Conservation (phyloP, 2,888 invertebrate species). For the Drosophila robusta region DNA sequence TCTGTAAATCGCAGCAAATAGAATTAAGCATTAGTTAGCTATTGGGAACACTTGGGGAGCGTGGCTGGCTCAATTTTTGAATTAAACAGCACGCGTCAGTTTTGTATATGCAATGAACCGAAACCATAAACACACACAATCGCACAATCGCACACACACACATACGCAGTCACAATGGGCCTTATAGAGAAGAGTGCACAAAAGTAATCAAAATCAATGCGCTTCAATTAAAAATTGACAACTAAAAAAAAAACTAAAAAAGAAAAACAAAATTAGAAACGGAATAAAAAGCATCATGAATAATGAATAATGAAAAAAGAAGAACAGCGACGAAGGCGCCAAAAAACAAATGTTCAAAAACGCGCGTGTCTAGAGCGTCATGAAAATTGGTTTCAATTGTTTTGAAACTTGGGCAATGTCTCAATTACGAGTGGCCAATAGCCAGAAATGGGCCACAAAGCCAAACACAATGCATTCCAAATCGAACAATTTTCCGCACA, state of each 20-base stretch:
- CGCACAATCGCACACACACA: conserved; percentile 14
- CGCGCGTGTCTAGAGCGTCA: conserved; percentile 21
- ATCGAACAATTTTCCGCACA: conserved; percentile 64
- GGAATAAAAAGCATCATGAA: conserved; percentile 25
- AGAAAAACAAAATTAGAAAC: not conserved
- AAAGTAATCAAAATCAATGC: conserved; percentile 74
- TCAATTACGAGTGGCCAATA: conserved; percentile 53
- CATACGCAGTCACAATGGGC: conserved; percentile 18
- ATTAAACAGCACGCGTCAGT: conserved; percentile 56
- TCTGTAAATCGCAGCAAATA: no score
- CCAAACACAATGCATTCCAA: conserved; percentile 50
- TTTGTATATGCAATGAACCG: conserved; percentile 49
- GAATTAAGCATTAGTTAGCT: not conserved
- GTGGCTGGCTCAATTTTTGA: conserved; percentile 40
- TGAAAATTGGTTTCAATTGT: conserved; percentile 29
- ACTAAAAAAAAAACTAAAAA: conserved; percentile 20
- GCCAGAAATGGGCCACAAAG: conserved; percentile 41
- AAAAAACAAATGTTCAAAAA: conserved; percentile 43
- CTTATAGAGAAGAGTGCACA: conserved; percentile 39
- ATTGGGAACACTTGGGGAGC: conserved; percentile 1
- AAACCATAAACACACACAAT: conserved; percentile 21
- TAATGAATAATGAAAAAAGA: conserved; percentile 26
- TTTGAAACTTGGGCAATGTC: conserved; percentile 47
- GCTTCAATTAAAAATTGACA: conserved; percentile 62
- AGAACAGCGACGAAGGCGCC: conserved; percentile 46